These are phyloP conservation scores for Labroides dimidiatus DNA, from an alignment of 2,797 vertebrate species.

Conservation along the genomic window DNA sequence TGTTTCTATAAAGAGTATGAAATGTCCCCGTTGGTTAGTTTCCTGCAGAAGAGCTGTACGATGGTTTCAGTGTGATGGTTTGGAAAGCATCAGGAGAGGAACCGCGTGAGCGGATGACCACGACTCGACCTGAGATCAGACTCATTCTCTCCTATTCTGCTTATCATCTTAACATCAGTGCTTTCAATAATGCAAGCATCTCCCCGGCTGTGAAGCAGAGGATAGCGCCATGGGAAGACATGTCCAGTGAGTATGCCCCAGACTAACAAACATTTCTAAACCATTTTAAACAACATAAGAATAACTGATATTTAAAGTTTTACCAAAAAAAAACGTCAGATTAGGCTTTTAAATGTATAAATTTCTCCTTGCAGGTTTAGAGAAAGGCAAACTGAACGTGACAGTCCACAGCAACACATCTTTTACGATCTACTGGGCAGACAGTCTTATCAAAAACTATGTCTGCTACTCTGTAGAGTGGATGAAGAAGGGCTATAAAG, in stretches of 20 bases:
- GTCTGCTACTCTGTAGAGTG: constrained; percentile 87
- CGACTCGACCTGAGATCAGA: constrained; percentile 38
- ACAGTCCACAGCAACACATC: constrained; percentile 63
- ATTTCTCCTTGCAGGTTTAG: constrained; percentile 60
- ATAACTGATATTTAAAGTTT: too few relatives aligned
- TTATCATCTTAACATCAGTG: constrained; percentile 68
- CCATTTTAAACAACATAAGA: too few relatives aligned
- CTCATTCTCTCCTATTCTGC: constrained; percentile 79
- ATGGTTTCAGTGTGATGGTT: constrained; percentile 75
- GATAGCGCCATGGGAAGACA: constrained; percentile 21
- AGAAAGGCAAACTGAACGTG: constrained; percentile 72
- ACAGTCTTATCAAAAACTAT: constrained; percentile 44
- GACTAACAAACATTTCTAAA: too few relatives aligned
- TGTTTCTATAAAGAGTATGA: neutral
- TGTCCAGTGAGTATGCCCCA: constrained; percentile 26
- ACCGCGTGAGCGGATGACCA: neutral
- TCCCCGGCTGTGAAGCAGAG: constrained; percentile 61
- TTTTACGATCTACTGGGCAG: constrained; percentile 81
- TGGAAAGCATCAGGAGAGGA: constrained; percentile 78
- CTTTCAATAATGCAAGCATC: constrained; percentile 70
- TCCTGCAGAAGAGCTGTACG: constrained; percentile 44
- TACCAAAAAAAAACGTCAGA: too few relatives aligned
- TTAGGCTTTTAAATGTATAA: neutral
- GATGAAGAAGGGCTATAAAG: constrained; percentile 58
- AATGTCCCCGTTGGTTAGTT: constrained; percentile 65